Base-by-base conservation (phyloP, 2,797 vertebrate species). In the Otus scops region DNA sequence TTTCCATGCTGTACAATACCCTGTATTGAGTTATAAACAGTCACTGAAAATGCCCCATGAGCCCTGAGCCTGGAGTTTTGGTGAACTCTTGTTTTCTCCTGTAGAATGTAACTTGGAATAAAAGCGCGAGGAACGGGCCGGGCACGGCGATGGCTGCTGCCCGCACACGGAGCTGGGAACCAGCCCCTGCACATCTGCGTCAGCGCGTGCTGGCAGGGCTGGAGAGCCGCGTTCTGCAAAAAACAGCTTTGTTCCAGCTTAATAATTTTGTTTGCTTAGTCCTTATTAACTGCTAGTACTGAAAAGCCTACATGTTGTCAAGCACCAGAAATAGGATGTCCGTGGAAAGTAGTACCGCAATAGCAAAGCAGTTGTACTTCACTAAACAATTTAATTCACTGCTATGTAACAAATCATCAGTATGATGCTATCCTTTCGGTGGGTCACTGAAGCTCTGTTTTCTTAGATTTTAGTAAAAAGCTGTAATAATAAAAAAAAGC, bases 141-240 rank as follows among this genome's bases (percentile, higher is more conserved):
- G 16, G 36, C 16, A 1, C 1, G 4, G 11, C 4, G 4, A 2
- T 6, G 56, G 79, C 28, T 26, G 59, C 3, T 65, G 53, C 28
- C 30, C 1, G 4, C 57, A 9, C 14, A 3, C 24, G 8, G 3
- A 9, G 70, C 43, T 36, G 34, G 6, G 48, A 20, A 5, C 24
- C 10, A 3, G 69, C 30, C 7, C 0, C 48, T 7, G 43, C 10
- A 0, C 3, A 1, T 28, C 27, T 1, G 0, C 7, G 16, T 17
- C 2, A 4, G 7, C 4, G 18, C 10, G 30, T 23, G 50, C 63
- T 26, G 17, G 1, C n/a, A 1, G 71, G 34, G 20, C 30, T 28
- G 5, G 53, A 11, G 65, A 15, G 39, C 41, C 16, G 3, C 27
- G 0, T 30, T 53, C 59, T 56, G 41, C 7, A 34, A 10, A 53